These are phyloP conservation scores for Xenopus borealis DNA, from an alignment of 2,113 vertebrate species.

Conservation along the genomic window DNA sequence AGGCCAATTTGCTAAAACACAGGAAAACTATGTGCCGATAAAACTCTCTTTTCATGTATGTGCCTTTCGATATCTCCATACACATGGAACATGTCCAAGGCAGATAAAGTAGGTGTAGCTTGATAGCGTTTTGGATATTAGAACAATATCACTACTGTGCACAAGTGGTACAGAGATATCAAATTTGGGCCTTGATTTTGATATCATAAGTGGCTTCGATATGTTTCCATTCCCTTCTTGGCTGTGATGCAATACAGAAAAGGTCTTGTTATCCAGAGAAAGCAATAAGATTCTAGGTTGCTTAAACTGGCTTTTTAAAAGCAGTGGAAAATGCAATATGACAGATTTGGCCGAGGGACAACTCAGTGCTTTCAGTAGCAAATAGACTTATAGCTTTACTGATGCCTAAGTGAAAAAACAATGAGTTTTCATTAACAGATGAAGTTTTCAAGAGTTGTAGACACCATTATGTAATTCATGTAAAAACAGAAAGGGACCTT, in stretches of 20 bases:
- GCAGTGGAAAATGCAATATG: neutral
- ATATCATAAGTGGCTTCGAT: conserved; percentile 1
- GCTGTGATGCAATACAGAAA: neutral
- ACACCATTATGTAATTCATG: too few species aligned
- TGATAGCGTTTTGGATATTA: conserved; percentile 33
- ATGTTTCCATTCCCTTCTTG: neutral
- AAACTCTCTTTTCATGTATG: neutral
- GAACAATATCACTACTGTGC: conserved; percentile 7
- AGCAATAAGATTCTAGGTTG: neutral
- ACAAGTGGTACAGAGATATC: neutral
- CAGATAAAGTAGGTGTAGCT: conserved; percentile 21
- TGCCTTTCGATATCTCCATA: conserved; percentile 12
- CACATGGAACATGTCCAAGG: neutral
- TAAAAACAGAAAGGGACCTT: too few species aligned
- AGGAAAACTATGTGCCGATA: conserved; percentile 16
- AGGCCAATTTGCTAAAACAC: conserved; percentile 1
- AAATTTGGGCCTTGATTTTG: neutral
- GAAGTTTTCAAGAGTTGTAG: too few species aligned
- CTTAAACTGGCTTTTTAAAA: neutral
- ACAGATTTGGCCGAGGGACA: neutral
- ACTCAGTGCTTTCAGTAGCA: conserved; percentile 3
- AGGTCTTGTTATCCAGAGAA: neutral
- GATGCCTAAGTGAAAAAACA: conserved; percentile 2
- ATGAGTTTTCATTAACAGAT: neutral
- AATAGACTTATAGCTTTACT: neutral